These are phyloP conservation scores for Cynopterus brachyotis DNA, from an alignment of 2,113 vertebrate genomes.

Conservation along the genomic window DNA sequence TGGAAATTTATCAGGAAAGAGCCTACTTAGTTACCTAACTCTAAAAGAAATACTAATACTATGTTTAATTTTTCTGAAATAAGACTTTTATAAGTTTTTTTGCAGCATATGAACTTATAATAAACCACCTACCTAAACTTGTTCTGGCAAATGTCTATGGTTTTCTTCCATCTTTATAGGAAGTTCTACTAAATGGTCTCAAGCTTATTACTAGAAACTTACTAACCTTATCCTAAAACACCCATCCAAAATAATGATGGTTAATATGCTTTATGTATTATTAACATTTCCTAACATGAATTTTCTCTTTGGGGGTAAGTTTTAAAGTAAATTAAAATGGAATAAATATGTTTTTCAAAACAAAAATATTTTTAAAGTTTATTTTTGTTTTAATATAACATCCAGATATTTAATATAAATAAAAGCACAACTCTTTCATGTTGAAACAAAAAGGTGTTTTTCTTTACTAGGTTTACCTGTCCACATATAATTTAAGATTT, in stretches of 20 bases:
- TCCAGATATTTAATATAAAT: background rate
- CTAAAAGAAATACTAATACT: background rate
- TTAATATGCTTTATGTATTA: background rate
- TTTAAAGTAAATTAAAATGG: background rate
- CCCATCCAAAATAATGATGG: background rate
- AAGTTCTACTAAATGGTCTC: background rate
- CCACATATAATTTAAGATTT: background rate
- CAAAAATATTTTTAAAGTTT: background rate
- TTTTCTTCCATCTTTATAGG: background rate
- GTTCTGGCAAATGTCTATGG: background rate
- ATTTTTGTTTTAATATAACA: constrained; percentile 15
- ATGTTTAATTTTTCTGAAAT: background rate
- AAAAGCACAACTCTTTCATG: background rate
- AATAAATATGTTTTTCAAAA: background rate
- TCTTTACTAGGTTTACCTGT: background rate
- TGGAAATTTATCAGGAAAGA: background rate
- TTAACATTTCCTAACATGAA: background rate
- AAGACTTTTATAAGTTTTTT: background rate
- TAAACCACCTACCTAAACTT: background rate
- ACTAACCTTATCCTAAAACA: background rate
- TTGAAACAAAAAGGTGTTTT: background rate
- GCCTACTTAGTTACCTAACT: background rate
- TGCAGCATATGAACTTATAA: background rate
- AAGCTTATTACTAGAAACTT: background rate
- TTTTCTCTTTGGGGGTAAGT: no score